Percentiles rank a stretch among this genome's conserved stretches.
Conservation (phyloP, 2,113 vertebrate species). For the Gorsachius goisagi region DNA sequence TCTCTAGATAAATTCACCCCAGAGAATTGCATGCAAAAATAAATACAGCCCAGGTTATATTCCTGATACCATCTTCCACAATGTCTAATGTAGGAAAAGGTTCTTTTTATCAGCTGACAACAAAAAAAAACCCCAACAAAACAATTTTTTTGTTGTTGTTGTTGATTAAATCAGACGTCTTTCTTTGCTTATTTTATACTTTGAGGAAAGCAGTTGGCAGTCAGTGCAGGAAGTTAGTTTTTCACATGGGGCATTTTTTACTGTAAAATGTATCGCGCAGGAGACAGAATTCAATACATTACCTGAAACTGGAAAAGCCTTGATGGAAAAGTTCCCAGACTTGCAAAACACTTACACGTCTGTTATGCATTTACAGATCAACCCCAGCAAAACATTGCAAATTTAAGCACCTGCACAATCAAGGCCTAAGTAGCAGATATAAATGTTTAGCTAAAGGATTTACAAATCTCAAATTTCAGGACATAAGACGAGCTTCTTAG, state of each 20-base stretch:
- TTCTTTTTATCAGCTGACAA: neutral
- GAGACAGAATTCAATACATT: neutral
- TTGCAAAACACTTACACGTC: neutral
- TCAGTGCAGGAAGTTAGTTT: neutral
- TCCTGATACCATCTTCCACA: neutral
- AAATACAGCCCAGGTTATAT: neutral
- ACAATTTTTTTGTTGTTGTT: neutral
- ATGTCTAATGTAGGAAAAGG: fast-evolving
- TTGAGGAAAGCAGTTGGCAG: neutral
- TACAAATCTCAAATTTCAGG: slow-evolving; percentile 33
- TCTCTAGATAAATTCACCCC: neutral
- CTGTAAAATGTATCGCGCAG: neutral
- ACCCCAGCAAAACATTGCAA: slow-evolving; percentile 10
- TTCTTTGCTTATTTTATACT: neutral
- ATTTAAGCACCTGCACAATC: slow-evolving; percentile 54
- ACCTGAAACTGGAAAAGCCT: slow-evolving; percentile 9
- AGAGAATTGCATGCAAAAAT: neutral
- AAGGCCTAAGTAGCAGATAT: slow-evolving; percentile 2
- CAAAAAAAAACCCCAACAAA: neutral
- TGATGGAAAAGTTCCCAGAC: slow-evolving; percentile 15
- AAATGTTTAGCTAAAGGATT: slow-evolving; percentile 57
- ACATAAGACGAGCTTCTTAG: neutral
- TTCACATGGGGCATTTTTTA: neutral
- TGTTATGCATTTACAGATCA: slow-evolving; percentile 24
- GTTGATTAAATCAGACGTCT: neutral